A percentile compares a stretch with the other conserved stretches of the same genome.
Conservation (phyloP, 2,113 vertebrate genomes). For the Protomyctophum bolini region DNA sequence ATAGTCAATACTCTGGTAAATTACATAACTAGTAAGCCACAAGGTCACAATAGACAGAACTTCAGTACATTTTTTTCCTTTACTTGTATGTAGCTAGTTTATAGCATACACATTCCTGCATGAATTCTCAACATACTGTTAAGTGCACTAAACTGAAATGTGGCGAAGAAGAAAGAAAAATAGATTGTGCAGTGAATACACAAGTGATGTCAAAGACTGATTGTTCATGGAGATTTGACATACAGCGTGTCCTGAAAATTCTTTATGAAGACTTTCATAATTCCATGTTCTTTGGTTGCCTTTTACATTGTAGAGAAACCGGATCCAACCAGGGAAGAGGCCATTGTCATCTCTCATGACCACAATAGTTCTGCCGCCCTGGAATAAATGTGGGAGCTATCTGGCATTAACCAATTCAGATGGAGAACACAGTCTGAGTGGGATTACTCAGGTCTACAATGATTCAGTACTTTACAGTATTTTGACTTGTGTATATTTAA, state of each 20-base stretch:
- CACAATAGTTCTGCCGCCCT: conserved; percentile 79
- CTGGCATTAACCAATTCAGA: conserved; percentile 81
- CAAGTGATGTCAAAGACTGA: too few species aligned
- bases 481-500: too few species aligned
- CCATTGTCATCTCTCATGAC: conserved; percentile 83
- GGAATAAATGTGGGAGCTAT: conserved; percentile 84
- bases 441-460: conserved; percentile 79
- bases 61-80: not conserved
- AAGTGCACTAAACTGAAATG: not conserved
- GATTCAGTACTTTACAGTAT: not conserved
- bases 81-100: not conserved
- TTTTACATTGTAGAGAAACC: conserved; percentile 73
- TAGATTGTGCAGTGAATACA: not conserved
- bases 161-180: too few species aligned
- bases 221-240: too few species aligned
- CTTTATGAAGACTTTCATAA: not conserved
- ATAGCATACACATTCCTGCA: not conserved
- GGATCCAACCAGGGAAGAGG: conserved; percentile 75
- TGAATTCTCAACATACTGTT: not conserved
- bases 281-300: not conserved
- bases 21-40: not conserved
- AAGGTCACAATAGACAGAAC: not conserved
- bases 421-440: conserved; percentile 78
- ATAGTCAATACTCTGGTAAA: conserved; percentile 73
- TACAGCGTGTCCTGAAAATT: too few species aligned